Evolutionary conservation across 2,113 vertebrate genomes (phyloP), one percentile per base, ranked within the genome.

Genomic region (Xyrauchen texanus): DNA sequence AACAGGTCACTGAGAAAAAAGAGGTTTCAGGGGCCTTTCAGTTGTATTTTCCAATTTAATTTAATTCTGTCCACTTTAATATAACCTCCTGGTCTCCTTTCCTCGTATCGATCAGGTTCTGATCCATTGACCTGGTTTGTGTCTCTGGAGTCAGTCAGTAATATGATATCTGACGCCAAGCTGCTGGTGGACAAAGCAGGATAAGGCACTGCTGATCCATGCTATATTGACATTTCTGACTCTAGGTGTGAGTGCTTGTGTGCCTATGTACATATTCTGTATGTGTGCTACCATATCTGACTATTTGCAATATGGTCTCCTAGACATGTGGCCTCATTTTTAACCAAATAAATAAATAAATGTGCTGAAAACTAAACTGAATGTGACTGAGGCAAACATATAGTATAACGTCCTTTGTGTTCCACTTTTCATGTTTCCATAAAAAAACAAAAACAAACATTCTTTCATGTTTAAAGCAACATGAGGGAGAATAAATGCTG

Each of bases 1-100:
- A 76, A 78, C 67, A 69, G 71, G 80, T 47, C 13, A 70, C 13
- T 6, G 16, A 62, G 5, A 4, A 45, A 12, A 79, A 72, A 62
- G 58, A 71, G 60, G 65, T 57, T 42, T 44, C 34, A 53, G 60
- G 46, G 42, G 60, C 68, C 60, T 64, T 61, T 71, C 21, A n/a
- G 46, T 62, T 61, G 68, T 63, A 63, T 70, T 79, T 72, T 79
- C 60, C 45, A 79, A 53, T 72, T 63, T 46, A 79, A 76, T 76
- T 76, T 64, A 76, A 76, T 76, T 76, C 74, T 66, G 62, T 76
- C 74, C 74, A 76, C 74, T 76, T 76, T 76, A 76, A 76, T 76
- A 76, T 65, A 76, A 65, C 61, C 49, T 76, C 74, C 74, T 76
- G 74, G 55, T 76, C 74, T 55, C 74, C 74, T 76, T 76, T 65